Conservation (phyloP, 1,140 invertebrate species). For the Schlechtendalia chinensis region DNA sequence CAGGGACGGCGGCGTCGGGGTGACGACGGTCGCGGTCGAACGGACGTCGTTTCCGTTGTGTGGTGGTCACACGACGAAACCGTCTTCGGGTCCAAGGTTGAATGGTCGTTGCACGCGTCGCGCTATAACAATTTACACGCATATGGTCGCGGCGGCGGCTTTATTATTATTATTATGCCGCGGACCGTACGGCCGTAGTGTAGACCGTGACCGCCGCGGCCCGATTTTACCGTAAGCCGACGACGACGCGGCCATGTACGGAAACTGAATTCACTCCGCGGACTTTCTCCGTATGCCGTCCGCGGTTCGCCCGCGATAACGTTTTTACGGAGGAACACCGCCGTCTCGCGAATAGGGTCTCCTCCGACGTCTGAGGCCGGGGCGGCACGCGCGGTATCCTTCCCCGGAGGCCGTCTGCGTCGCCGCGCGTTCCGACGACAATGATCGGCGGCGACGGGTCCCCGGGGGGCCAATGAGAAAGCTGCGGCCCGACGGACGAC, state of each 20-base stretch:
- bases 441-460: neutral
- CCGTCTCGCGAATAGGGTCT: neutral
- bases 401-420: neutral
- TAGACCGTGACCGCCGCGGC: neutral
- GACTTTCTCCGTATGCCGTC: conserved; percentile 1
- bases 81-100: conserved; percentile 21
- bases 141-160: conserved; percentile 5
- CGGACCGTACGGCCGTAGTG: too few relatives aligned
- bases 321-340: neutral
- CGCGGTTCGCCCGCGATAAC: neutral
- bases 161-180: too few relatives aligned
- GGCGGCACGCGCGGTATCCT: too few relatives aligned
- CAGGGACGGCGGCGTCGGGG: too few relatives aligned
- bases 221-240: conserved; percentile 45
- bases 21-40: too few relatives aligned
- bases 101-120: neutral
- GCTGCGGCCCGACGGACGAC: conserved; percentile 6
- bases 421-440: neutral
- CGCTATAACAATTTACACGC: conserved; percentile 46
- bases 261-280: conserved; percentile 40
- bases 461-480: conserved; percentile 44
- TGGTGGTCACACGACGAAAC: neutral
- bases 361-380: too few relatives aligned
- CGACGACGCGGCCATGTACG: conserved; percentile 48
- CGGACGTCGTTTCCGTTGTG: too few relatives aligned